Percentiles rank a stretch among this genome's conserved stretches.
Conservation (phyloP, 2,113 vertebrate species). For the Hippocampus guttulatus region DNA sequence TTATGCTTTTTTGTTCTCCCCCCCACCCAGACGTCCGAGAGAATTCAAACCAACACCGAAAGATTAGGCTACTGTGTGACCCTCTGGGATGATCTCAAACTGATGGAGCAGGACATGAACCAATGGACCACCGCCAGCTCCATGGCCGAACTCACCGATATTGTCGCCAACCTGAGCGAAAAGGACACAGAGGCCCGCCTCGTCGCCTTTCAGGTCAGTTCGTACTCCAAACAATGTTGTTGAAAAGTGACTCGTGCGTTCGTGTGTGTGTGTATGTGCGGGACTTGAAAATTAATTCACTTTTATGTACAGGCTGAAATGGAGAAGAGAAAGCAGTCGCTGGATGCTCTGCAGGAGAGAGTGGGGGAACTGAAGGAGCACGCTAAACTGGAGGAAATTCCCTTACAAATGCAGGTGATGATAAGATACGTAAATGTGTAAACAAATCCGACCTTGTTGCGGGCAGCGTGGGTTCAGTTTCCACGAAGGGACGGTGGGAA, state of each 20-base stretch:
- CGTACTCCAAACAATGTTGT: background rate
- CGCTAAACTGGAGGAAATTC: slow-evolving; percentile 77
- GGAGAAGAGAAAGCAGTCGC: slow-evolving; percentile 76
- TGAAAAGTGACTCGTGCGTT: background rate
- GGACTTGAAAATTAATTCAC: slow-evolving; percentile 14
- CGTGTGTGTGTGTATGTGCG: no score
- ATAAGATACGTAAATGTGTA: no score
- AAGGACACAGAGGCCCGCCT: slow-evolving; percentile 75
- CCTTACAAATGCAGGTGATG: slow-evolving; percentile 86
- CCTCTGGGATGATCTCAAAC: slow-evolving; percentile 86
- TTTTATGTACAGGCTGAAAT: slow-evolving; percentile 79
- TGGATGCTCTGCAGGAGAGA: slow-evolving; percentile 81
- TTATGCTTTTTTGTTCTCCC: background rate
- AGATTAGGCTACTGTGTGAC: slow-evolving; percentile 71
- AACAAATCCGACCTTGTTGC: no score
- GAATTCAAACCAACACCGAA: slow-evolving; percentile 82
- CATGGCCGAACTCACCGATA: slow-evolving; percentile 77
- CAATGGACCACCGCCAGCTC: slow-evolving; percentile 76
- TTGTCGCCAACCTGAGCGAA: slow-evolving; percentile 71
- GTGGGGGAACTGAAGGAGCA: slow-evolving; percentile 81
- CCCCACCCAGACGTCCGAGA: slow-evolving; percentile 79
- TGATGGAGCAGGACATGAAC: slow-evolving; percentile 79
- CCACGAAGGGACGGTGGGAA: no score
- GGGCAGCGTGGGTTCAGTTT: no score
- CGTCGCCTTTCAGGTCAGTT: slow-evolving; percentile 82